phyloP scores from a whole-genome alignment of 2,113 vertebrate species.

The Campylomormyrus numenius region DNA sequence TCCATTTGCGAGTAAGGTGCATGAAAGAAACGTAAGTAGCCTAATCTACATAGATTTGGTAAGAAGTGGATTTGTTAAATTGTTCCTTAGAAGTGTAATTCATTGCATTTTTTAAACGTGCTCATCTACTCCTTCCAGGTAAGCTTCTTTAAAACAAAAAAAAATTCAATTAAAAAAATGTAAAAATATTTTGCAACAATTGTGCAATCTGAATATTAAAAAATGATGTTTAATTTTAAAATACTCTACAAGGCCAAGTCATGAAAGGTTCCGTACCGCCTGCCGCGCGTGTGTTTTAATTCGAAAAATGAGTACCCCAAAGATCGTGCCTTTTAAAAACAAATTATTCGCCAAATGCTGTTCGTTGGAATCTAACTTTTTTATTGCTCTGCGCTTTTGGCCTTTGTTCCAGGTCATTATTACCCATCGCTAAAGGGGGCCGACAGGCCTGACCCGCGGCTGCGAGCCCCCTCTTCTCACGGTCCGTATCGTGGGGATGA shows the following conservation, averaged over 20 bases:
- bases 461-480: constrained; percentile 47
- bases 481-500: constrained; percentile 39
- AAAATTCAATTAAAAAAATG: not conserved
- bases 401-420: constrained; percentile 33
- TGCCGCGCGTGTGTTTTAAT: not conserved
- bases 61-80: not conserved
- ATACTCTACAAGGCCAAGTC: not conserved
- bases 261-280: not conserved
- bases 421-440: constrained; percentile 35
- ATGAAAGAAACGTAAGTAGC: not conserved
- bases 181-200: not conserved
- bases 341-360: not conserved
- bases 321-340: not conserved
- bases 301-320: not conserved
- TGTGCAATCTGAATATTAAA: not conserved
- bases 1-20: not conserved
- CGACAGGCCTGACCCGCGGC: constrained; percentile 33
- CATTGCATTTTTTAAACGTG: not conserved
- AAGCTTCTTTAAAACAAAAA: not conserved
- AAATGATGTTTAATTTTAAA: not conserved
- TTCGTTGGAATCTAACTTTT: constrained; percentile 18
- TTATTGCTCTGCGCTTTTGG: constrained; percentile 31
- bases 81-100: not conserved
- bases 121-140: not conserved
- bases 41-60: not conserved